Evolutionary conservation across 2,113 vertebrate species (phyloP), one percentile per base, ranked within the genome.

Genomic region (Antechinus flavipes): DNA sequence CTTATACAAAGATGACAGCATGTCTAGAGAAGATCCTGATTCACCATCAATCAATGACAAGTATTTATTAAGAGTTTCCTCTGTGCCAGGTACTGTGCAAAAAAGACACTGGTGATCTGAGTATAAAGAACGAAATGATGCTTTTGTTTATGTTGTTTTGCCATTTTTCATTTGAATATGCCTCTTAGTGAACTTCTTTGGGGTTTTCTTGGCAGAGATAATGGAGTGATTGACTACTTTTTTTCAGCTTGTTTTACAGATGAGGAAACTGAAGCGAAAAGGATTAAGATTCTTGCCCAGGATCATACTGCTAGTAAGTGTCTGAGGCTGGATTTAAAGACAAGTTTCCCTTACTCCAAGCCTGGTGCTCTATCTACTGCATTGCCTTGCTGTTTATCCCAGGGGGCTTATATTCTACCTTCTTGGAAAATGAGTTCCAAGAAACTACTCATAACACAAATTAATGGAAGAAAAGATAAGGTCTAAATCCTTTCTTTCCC

Each of bases 401-500:
- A 84, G 23, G 8, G n/a, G 23, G n/a, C 7, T 42, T 84, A 84
- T 8, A 42, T 42, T 1, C 68, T 42, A 23, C 68, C n/a, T 84
- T 42, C 42, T 42, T 19, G n/a, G n/a, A 84, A 42, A 84, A 84
- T 19, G 42, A 42, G 42, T 42, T 42, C 6, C 68, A 84, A 84
- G n/a, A 84, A 84, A 84, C n/a, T n/a, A 3, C 14, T 76, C 14
- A 16, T 76, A n/a, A 68, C 30, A 68, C 30, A 68, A 68, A 68
- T 61, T 76, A 76, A n/a, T n/a, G 61, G 30, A 68, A 68, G 61
- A 68, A 68, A 68, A 76, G 3, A 76, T 76, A 35, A 7, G 61
- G 4, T 26, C 16, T 16, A 30, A n/a, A 76, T 76, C 14, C 35
- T 7, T 19, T 76, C n/a, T 91, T 96, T 96, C 93, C 97, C 97